Evolutionary conservation across 2,113 vertebrate species (phyloP).

Genomic region (Micronycteris hirsuta): DNA sequence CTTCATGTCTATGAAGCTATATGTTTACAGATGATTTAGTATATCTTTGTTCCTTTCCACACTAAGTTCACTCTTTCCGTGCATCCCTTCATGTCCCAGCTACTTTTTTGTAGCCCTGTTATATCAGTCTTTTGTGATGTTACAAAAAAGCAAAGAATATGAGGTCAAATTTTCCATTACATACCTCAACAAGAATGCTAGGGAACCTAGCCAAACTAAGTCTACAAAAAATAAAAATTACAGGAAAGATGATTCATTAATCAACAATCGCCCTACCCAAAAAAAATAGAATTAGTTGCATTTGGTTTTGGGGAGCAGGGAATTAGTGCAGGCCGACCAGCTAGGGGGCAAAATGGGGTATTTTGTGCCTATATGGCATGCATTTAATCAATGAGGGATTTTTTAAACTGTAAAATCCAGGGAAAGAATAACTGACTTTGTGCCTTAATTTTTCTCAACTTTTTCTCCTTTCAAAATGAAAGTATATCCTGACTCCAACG

Average conservation of each 20-base stretch:
- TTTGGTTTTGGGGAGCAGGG: conserved; percentile 57
- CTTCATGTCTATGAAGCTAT: conserved; percentile 70
- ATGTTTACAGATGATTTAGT: conserved; percentile 79
- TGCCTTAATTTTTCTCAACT: conserved; percentile 31
- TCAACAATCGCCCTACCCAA: conserved; percentile 78
- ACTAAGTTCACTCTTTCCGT: conserved; percentile 68
- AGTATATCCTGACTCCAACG: neutral
- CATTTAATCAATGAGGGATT: conserved; percentile 22
- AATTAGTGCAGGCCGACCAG: conserved; percentile 44
- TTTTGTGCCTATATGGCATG: conserved; percentile 31
- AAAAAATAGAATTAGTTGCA: conserved; percentile 75
- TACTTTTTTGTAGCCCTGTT: conserved; percentile 74
- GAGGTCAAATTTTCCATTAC: conserved; percentile 87
- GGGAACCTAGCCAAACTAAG: conserved; percentile 84
- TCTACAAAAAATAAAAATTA: conserved; percentile 82
- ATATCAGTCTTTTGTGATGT: conserved; percentile 81
- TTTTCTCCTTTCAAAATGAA: conserved; percentile 36
- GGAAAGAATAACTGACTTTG: neutral
- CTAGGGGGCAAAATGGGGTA: conserved; percentile 43
- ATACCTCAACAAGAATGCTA: conserved; percentile 81
- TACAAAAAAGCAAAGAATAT: conserved; percentile 80
- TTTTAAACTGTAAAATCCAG: conserved; percentile 23
- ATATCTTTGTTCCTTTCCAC: conserved; percentile 71
- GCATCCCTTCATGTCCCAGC: conserved; percentile 68
- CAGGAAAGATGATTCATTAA: conserved; percentile 87